Evolutionary conservation across 2,797 vertebrate genomes (phyloP), one percentile per base, ranked within the genome.

Genomic region (Acanthiza pusilla): DNA sequence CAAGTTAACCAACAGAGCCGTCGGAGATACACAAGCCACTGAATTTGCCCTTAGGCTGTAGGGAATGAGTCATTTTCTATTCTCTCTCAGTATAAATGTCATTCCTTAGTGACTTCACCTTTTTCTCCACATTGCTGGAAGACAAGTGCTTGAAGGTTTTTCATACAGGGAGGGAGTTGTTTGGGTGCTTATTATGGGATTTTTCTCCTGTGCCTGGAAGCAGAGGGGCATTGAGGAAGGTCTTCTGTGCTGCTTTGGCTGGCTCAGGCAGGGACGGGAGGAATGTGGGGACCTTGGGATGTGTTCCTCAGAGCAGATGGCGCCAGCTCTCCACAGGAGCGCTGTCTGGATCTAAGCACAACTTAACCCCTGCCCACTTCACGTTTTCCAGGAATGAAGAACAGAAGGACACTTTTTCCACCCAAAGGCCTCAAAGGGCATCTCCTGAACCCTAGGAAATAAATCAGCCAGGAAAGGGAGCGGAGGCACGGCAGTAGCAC

Each of bases 71-170:
- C 12, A 78, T 67, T 79, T 75, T 70, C 80, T 32, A 70, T 70
- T 65, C 8, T 54, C 18, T 62, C 32, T 54, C 22, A 1, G 26
- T 61, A 58, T 66, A 88, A 96, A 91, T 29, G 22, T 30, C 45
- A 71, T 47, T 89, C 85, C 36, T 94, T 30, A 53, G 86, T 79
- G 79, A 87, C 67, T 61, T 87, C 14, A 80, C 89, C 74, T 89
- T 91, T 71, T 79, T 62, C 61, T 60, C 74, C 36, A 51, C 86
- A 55, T 38, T 85, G 47, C 47, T 73, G 60, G 82, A 72, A 78
- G 32, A 54, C 68, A 42, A 42, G 40, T 42, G 40, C 40, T 42
- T 10, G 40, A 72, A 67, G 51, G 25, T 7, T 12, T 62, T 75
- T 58, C 62, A 27, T 11, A 32, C 11, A 27, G 23, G 20, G 25